These are phyloP conservation scores for Lasiurus cinereus DNA, from an alignment of 2,113 vertebrate genomes.

Conservation along the genomic window DNA sequence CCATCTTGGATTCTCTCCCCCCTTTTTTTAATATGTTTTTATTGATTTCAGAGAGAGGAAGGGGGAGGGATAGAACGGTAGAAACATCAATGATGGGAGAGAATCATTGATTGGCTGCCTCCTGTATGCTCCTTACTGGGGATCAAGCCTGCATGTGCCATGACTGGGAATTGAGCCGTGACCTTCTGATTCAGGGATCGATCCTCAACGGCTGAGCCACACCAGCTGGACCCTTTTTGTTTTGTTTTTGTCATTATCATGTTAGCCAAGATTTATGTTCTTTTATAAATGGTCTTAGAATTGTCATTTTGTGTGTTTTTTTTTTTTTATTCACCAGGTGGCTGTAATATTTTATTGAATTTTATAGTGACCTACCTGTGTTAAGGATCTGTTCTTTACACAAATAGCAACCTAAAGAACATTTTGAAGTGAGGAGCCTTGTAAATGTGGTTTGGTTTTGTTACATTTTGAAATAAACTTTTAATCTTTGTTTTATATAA, in stretches of 20 bases:
- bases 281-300: background rate
- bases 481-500: background rate
- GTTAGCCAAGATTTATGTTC: background rate
- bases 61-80: too few relatives aligned
- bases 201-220: too few relatives aligned
- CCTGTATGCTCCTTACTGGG: too few relatives aligned
- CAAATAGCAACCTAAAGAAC: background rate
- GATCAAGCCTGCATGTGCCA: too few relatives aligned
- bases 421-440: background rate
- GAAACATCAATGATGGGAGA: too few relatives aligned
- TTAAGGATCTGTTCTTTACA: background rate
- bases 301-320: background rate
- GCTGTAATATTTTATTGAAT: background rate
- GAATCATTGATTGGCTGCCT: too few relatives aligned
- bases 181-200: too few relatives aligned
- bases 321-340: background rate
- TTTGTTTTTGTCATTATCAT: background rate
- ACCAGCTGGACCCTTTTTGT: background rate
- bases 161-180: too few relatives aligned
- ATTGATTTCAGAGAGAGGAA: too few relatives aligned
- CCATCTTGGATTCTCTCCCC: too few relatives aligned
- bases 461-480: background rate
- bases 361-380: background rate
- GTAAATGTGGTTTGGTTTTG: background rate
- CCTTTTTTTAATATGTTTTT: too few relatives aligned